Base-by-base conservation (phyloP, 2,888 invertebrate genomes). In the Osmoderma eremita region DNA sequence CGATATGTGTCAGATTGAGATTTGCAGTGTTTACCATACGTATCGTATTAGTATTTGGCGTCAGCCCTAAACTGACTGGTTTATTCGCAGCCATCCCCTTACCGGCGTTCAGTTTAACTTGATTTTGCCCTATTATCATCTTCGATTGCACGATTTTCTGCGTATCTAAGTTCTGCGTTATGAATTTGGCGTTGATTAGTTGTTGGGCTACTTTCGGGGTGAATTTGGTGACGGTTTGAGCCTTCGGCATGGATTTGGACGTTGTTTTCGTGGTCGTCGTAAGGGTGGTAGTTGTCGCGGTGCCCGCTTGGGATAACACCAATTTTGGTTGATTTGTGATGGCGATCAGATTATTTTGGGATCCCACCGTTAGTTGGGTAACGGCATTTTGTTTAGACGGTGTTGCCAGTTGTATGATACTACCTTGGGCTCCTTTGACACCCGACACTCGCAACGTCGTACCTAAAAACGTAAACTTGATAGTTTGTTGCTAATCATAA, bases 21-120 rank as follows among this genome's bases (percentile, higher is more conserved):
- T 82, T 82, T 13, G 84, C 78, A 1, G 86, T 81, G 73, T 84
- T 85, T 15, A 85, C 83, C 83, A 87, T 86, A 12, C 87, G 80
- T 61, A 86, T 83, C 2, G 80, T 76, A 63, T 78, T 80, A 30
- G 78, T 72, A 13, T 73, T 74, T n/a, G 67, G 42, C 6, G 76
- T 73, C 3, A 78, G 73, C 63, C 75, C 78, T 38, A 79, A 71
- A 3, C 79, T 74, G 41, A 77, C 72, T 0, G 76, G 73, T 72
- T 78, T 78, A n/a, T 74, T 70, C n/a, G 75, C 61, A 17, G 75
- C 54, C 30, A 75, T 72, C 51, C 72, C 73, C 70, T 78, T 76
- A 24, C 70, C 74, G 3, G 76, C 69, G 58, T 77, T 69, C 63
- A 78, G 65, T 75, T 78, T 77, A 41, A 78, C 70, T 73, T 79